Evolutionary conservation across 2,797 vertebrate genomes (phyloP).

Genomic region (Micromesistius poutassou): DNA sequence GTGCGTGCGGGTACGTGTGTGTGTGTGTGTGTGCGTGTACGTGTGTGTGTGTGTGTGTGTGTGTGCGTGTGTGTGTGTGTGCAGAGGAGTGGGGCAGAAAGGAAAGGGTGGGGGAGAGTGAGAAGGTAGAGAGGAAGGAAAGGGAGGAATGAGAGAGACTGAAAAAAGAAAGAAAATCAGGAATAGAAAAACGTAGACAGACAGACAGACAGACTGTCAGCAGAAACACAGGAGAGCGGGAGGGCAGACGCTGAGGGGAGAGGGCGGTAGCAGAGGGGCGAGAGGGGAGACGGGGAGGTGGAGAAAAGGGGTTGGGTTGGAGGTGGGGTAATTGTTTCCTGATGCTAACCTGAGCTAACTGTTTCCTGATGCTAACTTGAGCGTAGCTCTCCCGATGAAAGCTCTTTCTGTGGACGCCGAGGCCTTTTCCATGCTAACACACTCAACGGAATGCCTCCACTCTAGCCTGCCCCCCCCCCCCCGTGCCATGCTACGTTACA

Average conservation of each 20-base stretch:
- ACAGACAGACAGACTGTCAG: neutral
- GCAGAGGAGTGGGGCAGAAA: too few species aligned
- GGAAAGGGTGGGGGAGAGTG: too few species aligned
- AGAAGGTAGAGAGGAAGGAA: neutral
- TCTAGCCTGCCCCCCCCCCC: neutral
- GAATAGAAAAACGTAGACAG: neutral
- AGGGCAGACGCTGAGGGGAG: neutral
- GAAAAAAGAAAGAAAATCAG: neutral
- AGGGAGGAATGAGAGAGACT: neutral
- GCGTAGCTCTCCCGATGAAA: neutral
- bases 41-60: constrained; percentile 37
- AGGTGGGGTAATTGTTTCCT: neutral
- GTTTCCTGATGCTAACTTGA: neutral
- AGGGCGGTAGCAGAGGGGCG: neutral
- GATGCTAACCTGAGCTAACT: neutral
- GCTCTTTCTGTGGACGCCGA: neutral
- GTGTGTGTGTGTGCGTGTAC: constrained; percentile 37
- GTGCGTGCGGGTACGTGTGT: too few species aligned
- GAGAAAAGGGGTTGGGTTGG: neutral
- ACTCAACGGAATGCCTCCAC: neutral
- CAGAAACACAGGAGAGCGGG: neutral
- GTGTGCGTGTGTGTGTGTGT: constrained; percentile 1
- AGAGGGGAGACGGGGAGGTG: neutral
- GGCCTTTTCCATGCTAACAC: neutral
- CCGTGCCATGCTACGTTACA: too few species aligned